phyloP scores from a whole-genome alignment of 2,888 invertebrate genomes.

The Idaea dimidiata region DNA sequence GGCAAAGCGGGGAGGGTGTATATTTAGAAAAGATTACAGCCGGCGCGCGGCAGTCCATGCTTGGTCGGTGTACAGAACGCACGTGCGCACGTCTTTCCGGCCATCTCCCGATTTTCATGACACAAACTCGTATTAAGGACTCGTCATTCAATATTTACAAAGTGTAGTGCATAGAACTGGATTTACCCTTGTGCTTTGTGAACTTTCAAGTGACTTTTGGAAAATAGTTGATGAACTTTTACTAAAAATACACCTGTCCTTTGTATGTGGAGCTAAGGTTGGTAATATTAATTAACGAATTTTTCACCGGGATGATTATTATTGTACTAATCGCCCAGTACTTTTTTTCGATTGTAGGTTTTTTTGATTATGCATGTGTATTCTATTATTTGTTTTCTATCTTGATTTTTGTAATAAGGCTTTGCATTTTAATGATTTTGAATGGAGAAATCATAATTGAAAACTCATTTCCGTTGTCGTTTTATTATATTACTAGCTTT shows the following conservation, averaged over 20 bases:
- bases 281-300: constrained; percentile 27
- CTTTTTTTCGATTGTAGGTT: not conserved
- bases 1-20: constrained; percentile 67
- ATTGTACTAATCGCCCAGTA: not conserved
- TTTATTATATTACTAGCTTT: no score
- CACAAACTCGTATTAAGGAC: constrained; percentile 39
- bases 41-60: constrained; percentile 64
- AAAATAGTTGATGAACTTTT: constrained; percentile 52
- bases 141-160: constrained; percentile 10
- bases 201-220: constrained; percentile 44
- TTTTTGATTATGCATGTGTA: no score
- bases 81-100: constrained; percentile 49
- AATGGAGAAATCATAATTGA: no score
- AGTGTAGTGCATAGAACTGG: constrained; percentile 58
- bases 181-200: constrained; percentile 60
- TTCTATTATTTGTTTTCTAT: no score
- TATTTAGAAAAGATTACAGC: constrained; percentile 71
- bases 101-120: constrained; percentile 57
- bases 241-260: constrained; percentile 35
- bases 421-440: no score
- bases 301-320: not conserved
- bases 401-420: no score
- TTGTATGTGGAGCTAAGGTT: constrained; percentile 55
- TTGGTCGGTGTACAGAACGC: constrained; percentile 55
- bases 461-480: no score